These are phyloP conservation scores for Tetramorium simillimum DNA, from an alignment of 1,140 invertebrate species.

Conservation along the genomic window DNA sequence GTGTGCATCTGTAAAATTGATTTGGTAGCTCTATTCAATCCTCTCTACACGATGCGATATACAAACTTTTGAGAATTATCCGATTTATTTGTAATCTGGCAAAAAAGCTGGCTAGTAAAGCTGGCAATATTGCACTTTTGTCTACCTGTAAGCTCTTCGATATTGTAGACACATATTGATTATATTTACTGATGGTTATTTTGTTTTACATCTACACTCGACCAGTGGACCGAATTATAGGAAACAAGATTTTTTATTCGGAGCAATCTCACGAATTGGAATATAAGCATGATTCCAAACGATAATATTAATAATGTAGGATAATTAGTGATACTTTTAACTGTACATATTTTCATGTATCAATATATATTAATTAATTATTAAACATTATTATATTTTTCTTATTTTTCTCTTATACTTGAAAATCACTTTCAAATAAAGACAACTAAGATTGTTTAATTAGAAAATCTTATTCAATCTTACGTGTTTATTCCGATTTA, in stretches of 20 bases:
- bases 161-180: conserved; percentile 26
- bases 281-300: neutral
- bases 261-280: neutral
- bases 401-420: neutral
- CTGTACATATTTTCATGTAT: neutral
- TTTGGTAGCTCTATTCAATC: conserved; percentile 8
- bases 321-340: neutral
- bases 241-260: neutral
- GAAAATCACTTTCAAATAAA: neutral
- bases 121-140: conserved; percentile 37
- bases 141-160: neutral
- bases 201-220: neutral
- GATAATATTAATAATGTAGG: neutral
- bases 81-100: conserved; percentile 44
- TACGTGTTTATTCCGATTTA: neutral
- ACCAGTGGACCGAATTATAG: neutral
- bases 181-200: conserved; percentile 1
- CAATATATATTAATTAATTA: neutral
- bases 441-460: neutral
- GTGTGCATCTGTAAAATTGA: conserved; percentile 32
- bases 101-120: conserved; percentile 33
- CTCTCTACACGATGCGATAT: neutral
- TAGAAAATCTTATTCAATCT: neutral
- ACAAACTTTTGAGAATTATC: conserved; percentile 33
- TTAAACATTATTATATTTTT: neutral